Evolutionary conservation across 1,140 invertebrate genomes (phyloP).

Genomic region (Scylla paramamosain): DNA sequence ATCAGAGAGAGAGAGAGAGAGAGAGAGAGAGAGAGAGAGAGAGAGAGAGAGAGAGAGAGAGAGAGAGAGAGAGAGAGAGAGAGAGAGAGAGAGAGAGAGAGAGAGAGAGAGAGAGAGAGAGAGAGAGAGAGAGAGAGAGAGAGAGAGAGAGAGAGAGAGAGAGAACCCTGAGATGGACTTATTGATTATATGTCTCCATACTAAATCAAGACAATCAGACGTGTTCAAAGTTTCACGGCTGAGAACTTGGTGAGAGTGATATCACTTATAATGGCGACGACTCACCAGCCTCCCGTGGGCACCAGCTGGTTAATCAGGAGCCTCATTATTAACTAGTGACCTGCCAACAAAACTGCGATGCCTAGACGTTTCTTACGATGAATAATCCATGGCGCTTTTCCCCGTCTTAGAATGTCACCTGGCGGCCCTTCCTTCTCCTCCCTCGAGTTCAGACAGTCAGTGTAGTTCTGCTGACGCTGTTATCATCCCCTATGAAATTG

Average conservation of each 20-base stretch:
- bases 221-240: slow-evolving; percentile 42
- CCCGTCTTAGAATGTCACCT: slow-evolving; percentile 24
- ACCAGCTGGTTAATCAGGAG: slow-evolving; percentile 52
- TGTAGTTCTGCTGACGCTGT: too few species aligned
- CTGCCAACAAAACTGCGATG: slow-evolving; percentile 64
- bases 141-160: slow-evolving; percentile 7
- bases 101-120: too few species aligned
- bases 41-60: slow-evolving; percentile 14
- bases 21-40: too few species aligned
- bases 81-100: too few species aligned
- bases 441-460: too few species aligned
- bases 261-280: neutral
- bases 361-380: slow-evolving; percentile 62
- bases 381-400: neutral
- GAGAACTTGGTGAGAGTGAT: neutral
- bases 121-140: too few species aligned
- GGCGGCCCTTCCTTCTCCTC: too few species aligned
- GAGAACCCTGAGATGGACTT: neutral
- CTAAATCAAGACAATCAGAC: slow-evolving; percentile 45
- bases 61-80: too few species aligned
- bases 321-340: slow-evolving; percentile 55
- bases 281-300: neutral
- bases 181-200: slow-evolving; percentile 34
- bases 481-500: too few species aligned
- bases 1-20: too few species aligned